Evolutionary conservation across 1,140 invertebrate genomes (phyloP).

Genomic region (Hestina assimilis): DNA sequence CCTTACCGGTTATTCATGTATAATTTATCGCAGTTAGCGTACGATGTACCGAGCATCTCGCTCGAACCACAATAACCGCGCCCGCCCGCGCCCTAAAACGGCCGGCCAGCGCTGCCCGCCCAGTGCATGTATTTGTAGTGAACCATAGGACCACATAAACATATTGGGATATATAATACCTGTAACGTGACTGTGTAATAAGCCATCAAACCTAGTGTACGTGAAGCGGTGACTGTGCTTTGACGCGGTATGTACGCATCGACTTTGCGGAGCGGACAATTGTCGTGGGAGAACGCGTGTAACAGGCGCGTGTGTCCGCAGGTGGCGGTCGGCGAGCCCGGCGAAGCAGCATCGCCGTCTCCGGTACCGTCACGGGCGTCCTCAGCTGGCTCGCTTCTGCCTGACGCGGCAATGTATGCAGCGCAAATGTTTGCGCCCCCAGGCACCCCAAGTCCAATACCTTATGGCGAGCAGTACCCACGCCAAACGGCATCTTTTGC

Average conservation of each 20-base stretch:
- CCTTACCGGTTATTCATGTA: slow-evolving; percentile 69
- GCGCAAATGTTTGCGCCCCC: slow-evolving; percentile 76
- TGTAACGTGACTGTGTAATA: slow-evolving; percentile 56
- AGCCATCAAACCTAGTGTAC: slow-evolving; percentile 57
- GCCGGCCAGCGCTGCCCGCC: slow-evolving; percentile 63
- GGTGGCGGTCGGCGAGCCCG: slow-evolving; percentile 71
- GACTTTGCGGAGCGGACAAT: slow-evolving; percentile 69
- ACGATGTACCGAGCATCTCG: slow-evolving; percentile 67
- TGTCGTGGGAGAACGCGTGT: slow-evolving; percentile 76
- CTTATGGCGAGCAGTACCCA: slow-evolving; percentile 71
- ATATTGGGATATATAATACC: slow-evolving; percentile 40
- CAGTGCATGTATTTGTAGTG: slow-evolving; percentile 37
- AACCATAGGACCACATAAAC: slow-evolving; percentile 36
- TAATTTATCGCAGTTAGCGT: slow-evolving; percentile 64
- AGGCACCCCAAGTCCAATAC: slow-evolving; percentile 73
- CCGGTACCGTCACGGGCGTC: slow-evolving; percentile 72
- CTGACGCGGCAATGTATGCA: slow-evolving; percentile 75
- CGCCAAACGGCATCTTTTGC: slow-evolving; percentile 62
- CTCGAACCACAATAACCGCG: slow-evolving; percentile 70
- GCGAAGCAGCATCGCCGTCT: slow-evolving; percentile 70
- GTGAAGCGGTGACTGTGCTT: slow-evolving; percentile 70
- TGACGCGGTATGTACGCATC: slow-evolving; percentile 75
- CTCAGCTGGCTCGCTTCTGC: slow-evolving; percentile 72
- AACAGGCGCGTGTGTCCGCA: slow-evolving; percentile 77
- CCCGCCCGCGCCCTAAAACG: slow-evolving; percentile 68